Evolutionary conservation across 2,113 vertebrate genomes (phyloP).

Genomic region (Felis chaus): DNA sequence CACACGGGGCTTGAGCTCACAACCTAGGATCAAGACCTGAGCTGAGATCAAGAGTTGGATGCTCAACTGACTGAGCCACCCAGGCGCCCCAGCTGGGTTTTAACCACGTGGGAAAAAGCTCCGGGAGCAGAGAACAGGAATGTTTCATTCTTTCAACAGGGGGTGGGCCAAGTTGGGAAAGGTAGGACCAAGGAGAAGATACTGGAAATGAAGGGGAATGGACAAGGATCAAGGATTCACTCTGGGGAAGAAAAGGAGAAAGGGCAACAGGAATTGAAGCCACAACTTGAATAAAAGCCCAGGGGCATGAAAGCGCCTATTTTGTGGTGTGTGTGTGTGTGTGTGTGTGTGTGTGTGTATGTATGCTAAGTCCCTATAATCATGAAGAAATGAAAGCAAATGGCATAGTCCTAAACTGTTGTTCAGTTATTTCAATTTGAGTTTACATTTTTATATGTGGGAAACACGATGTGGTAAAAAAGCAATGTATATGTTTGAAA

Average conservation of each 20-base stretch:
- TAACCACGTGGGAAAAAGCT: not conserved
- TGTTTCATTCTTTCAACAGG: conserved; percentile 18
- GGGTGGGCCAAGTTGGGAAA: not conserved
- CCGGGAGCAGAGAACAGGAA: not conserved
- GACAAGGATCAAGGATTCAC: not conserved
- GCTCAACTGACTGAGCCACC: no score
- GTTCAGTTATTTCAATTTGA: not conserved
- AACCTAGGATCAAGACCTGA: no score
- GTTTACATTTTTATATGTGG: not conserved
- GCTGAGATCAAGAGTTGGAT: no score
- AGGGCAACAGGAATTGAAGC: not conserved
- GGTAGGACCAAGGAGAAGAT: not conserved
- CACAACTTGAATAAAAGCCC: not conserved
- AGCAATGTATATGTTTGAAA: not conserved
- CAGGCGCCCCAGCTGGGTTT: not conserved
- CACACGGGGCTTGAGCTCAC: no score
- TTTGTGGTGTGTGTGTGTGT: not conserved
- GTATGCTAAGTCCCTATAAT: not conserved
- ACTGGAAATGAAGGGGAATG: not conserved
- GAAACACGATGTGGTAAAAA: not conserved
- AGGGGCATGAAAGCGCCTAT: not conserved
- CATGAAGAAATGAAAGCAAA: conserved; percentile 11
- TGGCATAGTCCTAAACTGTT: not conserved
- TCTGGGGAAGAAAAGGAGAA: not conserved
- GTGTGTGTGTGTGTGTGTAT: not conserved